Evolutionary conservation across 1,140 invertebrate species (phyloP).

Genomic region (Saccostrea cuccullata): DNA sequence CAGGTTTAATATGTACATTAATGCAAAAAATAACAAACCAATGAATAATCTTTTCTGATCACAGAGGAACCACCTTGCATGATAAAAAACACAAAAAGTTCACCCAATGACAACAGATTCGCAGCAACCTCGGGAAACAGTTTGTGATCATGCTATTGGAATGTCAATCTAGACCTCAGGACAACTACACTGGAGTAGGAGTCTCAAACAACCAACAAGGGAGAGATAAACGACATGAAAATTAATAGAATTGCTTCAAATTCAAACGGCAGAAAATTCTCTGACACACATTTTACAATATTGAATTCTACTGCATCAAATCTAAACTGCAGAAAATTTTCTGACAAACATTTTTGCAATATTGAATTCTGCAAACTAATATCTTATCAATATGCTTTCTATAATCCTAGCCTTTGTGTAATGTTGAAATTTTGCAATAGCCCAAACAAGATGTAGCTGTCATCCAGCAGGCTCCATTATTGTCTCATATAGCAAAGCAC

Average conservation of each 20-base stretch:
- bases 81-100: too few species aligned
- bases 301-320: too few species aligned
- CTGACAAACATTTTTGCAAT: not conserved
- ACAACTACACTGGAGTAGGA: not conserved
- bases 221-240: not conserved
- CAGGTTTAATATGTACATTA: too few species aligned
- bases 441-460: not conserved
- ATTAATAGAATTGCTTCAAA: not conserved
- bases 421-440: not conserved
- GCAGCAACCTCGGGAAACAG: too few species aligned
- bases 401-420: not conserved
- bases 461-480: not conserved
- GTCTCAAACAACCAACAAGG: not conserved
- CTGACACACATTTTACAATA: too few species aligned
- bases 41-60: too few species aligned
- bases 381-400: not conserved
- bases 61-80: too few species aligned
- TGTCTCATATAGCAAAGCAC: not conserved
- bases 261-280: too few species aligned
- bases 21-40: too few species aligned
- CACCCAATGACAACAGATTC: too few species aligned
- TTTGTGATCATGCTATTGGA: not conserved
- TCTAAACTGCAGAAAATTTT: not conserved
- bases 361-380: not conserved
- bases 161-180: not conserved